Conservation (phyloP, 2,113 vertebrate genomes). For the Felis catus region F.catus_Fca126_mat1.0 CM031417.1:111578001-111578500, state of each 20-base stretch:
- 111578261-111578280: background rate
- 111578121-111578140: background rate
- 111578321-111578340: background rate
- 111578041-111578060: background rate
- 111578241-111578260: background rate
- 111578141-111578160: background rate
- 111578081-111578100: background rate
- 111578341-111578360: background rate
- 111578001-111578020: background rate
- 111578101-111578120: background rate
- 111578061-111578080: background rate
- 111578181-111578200: background rate
- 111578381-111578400: background rate
- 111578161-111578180: background rate
- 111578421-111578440: background rate
- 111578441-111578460: background rate
- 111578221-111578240: background rate
- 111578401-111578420: background rate
- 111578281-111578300: background rate
- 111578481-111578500: slow-evolving; percentile 9
- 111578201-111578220: background rate
- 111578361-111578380: slow-evolving; percentile 10
- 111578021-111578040: background rate
- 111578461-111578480: background rate
- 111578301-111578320: background rate